phyloP scores from a whole-genome alignment of 2,797 vertebrate genomes.

The Toxotes lorentzi region DNA sequence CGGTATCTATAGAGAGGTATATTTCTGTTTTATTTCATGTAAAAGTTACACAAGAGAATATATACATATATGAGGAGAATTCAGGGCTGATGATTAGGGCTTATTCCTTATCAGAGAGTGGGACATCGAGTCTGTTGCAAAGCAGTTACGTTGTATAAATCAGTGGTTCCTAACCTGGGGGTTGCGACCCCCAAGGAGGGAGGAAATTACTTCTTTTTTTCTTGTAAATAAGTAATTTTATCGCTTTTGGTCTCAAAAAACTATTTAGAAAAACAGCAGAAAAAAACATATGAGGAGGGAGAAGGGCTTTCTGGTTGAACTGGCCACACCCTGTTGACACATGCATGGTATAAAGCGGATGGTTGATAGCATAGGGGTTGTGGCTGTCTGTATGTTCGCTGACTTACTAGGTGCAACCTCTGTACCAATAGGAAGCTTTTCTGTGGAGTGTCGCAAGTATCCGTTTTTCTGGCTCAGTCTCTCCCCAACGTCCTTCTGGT shows the following conservation, averaged over 20 bases:
- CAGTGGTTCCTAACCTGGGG: not conserved
- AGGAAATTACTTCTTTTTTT: not conserved
- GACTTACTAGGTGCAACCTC: constrained; percentile 70
- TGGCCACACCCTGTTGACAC: not conserved
- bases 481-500: constrained; percentile 76
- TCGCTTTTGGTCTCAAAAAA: not conserved
- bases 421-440: constrained; percentile 72
- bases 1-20: constrained; percentile 65
- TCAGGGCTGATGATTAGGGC: not conserved
- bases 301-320: not conserved
- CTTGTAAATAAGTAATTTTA: not conserved
- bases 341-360: not conserved
- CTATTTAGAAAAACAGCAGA: not conserved
- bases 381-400: not conserved
- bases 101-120: not conserved
- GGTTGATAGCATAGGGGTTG: not conserved
- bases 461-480: constrained; percentile 81
- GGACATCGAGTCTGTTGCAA: not conserved
- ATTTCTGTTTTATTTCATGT: constrained; percentile 3
- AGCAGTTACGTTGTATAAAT: not conserved
- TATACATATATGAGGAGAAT: not conserved
- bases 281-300: not conserved
- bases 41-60: not conserved
- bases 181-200: too few species aligned
- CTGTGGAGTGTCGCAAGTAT: constrained; percentile 67